Conservation (phyloP, 2,113 vertebrate genomes). For the Carassius carassius region DNA sequence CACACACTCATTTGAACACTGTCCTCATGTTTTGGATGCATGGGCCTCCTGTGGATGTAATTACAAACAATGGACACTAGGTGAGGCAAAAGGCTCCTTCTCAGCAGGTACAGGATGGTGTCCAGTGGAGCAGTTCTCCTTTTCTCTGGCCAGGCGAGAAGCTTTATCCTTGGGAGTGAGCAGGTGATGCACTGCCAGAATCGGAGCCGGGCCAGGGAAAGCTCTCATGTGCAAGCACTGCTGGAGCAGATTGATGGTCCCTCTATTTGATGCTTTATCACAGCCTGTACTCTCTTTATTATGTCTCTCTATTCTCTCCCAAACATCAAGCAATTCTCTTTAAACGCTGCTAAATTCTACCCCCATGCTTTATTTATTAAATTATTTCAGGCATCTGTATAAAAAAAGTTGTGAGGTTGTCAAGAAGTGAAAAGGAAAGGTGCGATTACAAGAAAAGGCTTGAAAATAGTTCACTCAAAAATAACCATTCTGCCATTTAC, state of each 20-base stretch:
- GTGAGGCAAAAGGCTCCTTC: slow-evolving; percentile 62
- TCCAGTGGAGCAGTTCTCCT: neutral
- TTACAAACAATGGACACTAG: slow-evolving; percentile 64
- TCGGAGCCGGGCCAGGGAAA: slow-evolving; percentile 30
- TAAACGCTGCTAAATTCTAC: slow-evolving; percentile 40
- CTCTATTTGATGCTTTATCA: slow-evolving; percentile 50
- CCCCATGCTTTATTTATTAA: slow-evolving; percentile 31
- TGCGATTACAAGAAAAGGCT: too few relatives aligned
- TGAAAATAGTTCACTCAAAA: too few relatives aligned
- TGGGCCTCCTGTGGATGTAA: slow-evolving; percentile 33
- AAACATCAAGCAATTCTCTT: slow-evolving; percentile 51
- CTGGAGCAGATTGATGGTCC: slow-evolving; percentile 50
- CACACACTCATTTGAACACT: slow-evolving; percentile 59
- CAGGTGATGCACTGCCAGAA: slow-evolving; percentile 43
- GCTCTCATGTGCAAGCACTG: slow-evolving; percentile 1
- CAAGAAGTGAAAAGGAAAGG: slow-evolving; percentile 16
- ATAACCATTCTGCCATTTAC: neutral
- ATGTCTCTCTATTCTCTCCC: slow-evolving; percentile 34
- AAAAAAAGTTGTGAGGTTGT: slow-evolving; percentile 12
- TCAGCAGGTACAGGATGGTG: slow-evolving; percentile 3
- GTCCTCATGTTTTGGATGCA: slow-evolving; percentile 2
- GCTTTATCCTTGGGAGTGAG: slow-evolving; percentile 52
- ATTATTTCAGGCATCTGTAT: slow-evolving; percentile 7
- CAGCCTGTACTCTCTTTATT: slow-evolving; percentile 58
- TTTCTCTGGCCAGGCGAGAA: slow-evolving; percentile 18